These are phyloP conservation scores for Paratrypauchen microcephalus DNA, from an alignment of 2,797 vertebrate genomes.

Conservation along the genomic window DNA sequence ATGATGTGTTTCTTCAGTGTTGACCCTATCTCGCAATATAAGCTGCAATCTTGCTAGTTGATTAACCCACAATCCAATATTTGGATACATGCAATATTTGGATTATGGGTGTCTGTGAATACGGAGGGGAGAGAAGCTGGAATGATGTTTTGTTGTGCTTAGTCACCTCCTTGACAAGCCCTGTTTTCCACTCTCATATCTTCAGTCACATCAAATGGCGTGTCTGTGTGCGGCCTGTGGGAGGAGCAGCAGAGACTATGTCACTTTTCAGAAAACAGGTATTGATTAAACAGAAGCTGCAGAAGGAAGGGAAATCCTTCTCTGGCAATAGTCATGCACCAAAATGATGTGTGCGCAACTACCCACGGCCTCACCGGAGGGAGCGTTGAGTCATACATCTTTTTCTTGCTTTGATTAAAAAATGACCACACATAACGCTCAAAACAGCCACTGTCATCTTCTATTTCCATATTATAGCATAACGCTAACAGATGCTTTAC, in stretches of 20 bases:
- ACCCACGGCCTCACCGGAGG: slow-evolving; percentile 22
- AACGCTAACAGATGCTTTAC: too few relatives aligned
- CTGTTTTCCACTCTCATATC: slow-evolving; percentile 1
- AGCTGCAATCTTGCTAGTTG: neutral
- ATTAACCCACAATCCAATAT: neutral
- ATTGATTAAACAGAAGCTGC: slow-evolving; percentile 34
- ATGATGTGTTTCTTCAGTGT: neutral
- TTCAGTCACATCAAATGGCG: slow-evolving; percentile 17
- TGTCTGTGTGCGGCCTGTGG: slow-evolving; percentile 13
- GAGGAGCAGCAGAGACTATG: slow-evolving; percentile 23
- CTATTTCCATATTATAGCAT: neutral
- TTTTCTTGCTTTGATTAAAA: slow-evolving; percentile 21
- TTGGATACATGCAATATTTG: too few relatives aligned
- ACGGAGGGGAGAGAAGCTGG: neutral
- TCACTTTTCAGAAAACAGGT: slow-evolving; percentile 20
- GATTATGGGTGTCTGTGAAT: neutral
- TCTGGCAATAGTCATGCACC: slow-evolving; percentile 16
- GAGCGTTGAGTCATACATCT: slow-evolving; percentile 55
- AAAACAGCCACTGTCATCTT: neutral
- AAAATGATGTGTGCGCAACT: slow-evolving; percentile 26
- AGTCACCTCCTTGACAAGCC: neutral
- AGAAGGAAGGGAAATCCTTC: slow-evolving; percentile 13
- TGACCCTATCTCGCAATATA: neutral
- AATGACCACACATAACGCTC: neutral
- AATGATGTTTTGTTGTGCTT: neutral